These are phyloP conservation scores for Eupithecia abbreviata DNA, from an alignment of 2,888 invertebrate genomes.

Conservation along the genomic window DNA sequence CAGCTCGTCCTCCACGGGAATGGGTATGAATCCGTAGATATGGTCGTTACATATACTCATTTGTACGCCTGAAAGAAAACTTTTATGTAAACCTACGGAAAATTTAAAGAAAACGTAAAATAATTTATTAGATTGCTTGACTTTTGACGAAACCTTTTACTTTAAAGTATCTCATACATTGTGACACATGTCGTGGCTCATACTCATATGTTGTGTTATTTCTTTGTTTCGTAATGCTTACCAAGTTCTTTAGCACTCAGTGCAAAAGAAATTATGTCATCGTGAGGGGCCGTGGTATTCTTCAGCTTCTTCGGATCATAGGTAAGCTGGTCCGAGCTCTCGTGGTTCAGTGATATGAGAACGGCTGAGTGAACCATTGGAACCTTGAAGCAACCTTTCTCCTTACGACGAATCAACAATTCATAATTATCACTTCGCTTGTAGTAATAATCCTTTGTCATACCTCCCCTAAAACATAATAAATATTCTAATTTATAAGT, in stretches of 20 bases:
- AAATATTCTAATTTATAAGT: neutral
- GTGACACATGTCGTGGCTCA: no score
- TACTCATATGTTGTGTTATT: neutral
- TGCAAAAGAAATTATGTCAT: conserved; percentile 97
- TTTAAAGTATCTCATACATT: no score
- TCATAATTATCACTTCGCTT: conserved; percentile 92
- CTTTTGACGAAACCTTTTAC: neutral
- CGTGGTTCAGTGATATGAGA: conserved; percentile 88
- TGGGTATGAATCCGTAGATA: conserved; percentile 91
- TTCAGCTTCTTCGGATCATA: conserved; percentile 86
- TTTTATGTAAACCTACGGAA: neutral
- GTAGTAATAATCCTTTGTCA: conserved; percentile 93
- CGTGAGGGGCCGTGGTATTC: conserved; percentile 90
- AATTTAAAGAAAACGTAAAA: neutral
- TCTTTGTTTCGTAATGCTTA: conserved; percentile 45
- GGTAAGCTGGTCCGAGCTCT: conserved; percentile 86
- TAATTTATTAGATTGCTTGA: neutral
- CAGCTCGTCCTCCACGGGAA: conserved; percentile 88
- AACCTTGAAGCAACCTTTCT: conserved; percentile 90
- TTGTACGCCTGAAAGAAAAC: conserved; percentile 28
- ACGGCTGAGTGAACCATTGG: conserved; percentile 97
- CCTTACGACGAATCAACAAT: conserved; percentile 88
- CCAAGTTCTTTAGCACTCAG: conserved; percentile 88
- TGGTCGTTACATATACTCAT: conserved; percentile 87
- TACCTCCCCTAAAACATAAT: conserved; percentile 85